Evolutionary conservation across 2,113 vertebrate species (phyloP), one percentile per base, ranked within the genome.

Genomic region (Psittacula cyanocephala): DNA sequence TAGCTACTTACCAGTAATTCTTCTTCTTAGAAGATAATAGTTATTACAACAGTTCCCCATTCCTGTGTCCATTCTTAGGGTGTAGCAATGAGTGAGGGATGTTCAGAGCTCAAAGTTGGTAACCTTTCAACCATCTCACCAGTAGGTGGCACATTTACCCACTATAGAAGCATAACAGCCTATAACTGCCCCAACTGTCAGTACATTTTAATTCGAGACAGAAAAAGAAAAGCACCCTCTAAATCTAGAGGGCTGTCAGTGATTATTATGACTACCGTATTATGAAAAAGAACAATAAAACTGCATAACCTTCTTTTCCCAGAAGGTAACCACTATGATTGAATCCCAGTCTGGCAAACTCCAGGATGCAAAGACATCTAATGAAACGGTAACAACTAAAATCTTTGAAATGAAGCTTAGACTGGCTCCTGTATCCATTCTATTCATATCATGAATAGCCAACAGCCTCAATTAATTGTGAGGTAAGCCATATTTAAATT

Each of bases 71-170:
- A 91, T 81, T 94, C 72, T 60, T 65, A 78, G 33, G 13, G 24
- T 69, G 93, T 22, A 93, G 76, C 83, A 64, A 24, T n/a, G 87
- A 88, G 89, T 35, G 82, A 86, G 86, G 72, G 76, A 96, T 86
- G 85, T 65, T 85, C 89, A 92, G 89, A 92, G 84, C 68, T 86
- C 81, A 46, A 72, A 52, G 46, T 1, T 81, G 65, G 81, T 69
- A 88, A 86, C 55, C 53, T 83, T 81, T 86, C 60, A 77, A 68
- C 46, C 71, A 75, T 86, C 80, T 93, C 92, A 95, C 93, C 95
- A 96, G 93, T 92, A 97, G 95, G 90, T 96, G 95, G 88, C 92
- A 94, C 81, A 81, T 81, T 81, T 49, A 91, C 86, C 86, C 86
- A 91, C 86, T 55, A 23, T 6, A 59, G 88, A 88, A 91, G 83